These are phyloP conservation scores for Euplexia lucipara DNA, from an alignment of 2,888 invertebrate genomes.

Conservation along the genomic window DNA sequence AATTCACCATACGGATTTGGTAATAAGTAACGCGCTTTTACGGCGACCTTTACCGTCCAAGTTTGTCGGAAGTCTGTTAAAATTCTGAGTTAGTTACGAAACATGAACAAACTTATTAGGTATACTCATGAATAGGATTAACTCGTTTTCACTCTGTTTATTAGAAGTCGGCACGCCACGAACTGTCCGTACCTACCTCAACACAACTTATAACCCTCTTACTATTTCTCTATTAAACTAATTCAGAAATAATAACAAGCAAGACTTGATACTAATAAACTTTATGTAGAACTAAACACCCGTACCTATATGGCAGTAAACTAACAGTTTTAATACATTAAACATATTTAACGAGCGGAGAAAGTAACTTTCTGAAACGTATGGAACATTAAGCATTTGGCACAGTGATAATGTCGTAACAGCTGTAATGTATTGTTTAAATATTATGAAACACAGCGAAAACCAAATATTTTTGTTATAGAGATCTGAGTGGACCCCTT, in stretches of 20 bases:
- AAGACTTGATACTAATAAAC: background rate
- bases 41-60: conserved; percentile 36
- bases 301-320: conserved; percentile 21
- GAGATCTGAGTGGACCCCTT: too few species aligned
- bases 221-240: background rate
- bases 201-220: conserved; percentile 18
- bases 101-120: conserved; percentile 9
- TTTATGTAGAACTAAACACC: conserved; percentile 37
- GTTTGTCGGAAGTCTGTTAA: conserved; percentile 20
- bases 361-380: conserved; percentile 54
- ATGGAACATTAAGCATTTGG: conserved; percentile 38
- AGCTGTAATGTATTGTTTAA: background rate
- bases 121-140: conserved; percentile 7
- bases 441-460: conserved; percentile 13
- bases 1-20: conserved; percentile 66
- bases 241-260: background rate
- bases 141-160: conserved; percentile 22
- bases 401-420: conserved; percentile 18
- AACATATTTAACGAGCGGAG: conserved; percentile 41
- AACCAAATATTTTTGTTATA: background rate
- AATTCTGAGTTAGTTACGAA: conserved; percentile 16
- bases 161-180: conserved; percentile 31
- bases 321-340: conserved; percentile 36
- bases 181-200: conserved; percentile 41
- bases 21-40: conserved; percentile 43